Evolutionary conservation across 53 echinoderm and acorn worm species (phyloP).

Genomic region (Patiria pectinifera): DNA sequence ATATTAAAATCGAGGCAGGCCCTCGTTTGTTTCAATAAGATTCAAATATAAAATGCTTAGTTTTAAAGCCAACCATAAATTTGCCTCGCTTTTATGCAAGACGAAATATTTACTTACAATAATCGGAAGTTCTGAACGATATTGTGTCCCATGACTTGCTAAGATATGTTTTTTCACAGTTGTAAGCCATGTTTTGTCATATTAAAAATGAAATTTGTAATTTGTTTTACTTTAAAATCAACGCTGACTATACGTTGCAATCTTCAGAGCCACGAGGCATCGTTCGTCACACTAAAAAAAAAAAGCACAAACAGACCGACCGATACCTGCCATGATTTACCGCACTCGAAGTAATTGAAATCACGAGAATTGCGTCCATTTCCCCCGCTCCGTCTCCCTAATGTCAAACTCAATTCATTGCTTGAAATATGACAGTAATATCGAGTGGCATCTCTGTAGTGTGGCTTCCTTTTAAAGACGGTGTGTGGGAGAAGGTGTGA

Average conservation of each 20-base stretch:
- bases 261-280: not conserved
- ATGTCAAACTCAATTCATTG: not conserved
- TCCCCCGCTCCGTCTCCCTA: not conserved
- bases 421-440: not conserved
- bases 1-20: no score
- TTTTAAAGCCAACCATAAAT: no score
- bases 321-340: conserved; percentile 11
- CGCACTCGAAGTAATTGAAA: not conserved
- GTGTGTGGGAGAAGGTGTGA: not conserved
- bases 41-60: no score
- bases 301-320: not conserved
- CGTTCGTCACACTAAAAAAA: not conserved
- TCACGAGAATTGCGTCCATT: conserved; percentile 4
- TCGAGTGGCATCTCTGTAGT: not conserved
- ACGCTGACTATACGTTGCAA: not conserved
- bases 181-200: no score
- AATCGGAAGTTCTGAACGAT: no score
- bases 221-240: not conserved
- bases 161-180: no score
- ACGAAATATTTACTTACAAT: no score
- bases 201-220: no score
- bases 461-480: not conserved
- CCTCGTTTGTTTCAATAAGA: no score
- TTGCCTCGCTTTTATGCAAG: no score
- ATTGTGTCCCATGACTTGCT: no score